Evolutionary conservation across 2,797 vertebrate genomes (phyloP).

Genomic region (Holocentrus rufus): DNA sequence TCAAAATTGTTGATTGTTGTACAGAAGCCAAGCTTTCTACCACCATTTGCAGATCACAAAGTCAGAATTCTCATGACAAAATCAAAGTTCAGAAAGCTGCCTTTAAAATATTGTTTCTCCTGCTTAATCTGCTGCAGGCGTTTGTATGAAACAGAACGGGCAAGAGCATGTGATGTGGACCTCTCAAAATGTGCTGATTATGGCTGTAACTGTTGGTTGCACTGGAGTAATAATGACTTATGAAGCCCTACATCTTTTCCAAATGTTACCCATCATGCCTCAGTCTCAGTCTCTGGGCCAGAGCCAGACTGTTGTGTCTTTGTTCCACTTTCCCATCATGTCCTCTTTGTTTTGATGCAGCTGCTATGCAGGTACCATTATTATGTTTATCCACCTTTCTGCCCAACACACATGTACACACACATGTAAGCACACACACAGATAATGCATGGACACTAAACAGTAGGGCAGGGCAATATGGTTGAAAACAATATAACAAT

Average conservation of each 20-base stretch:
- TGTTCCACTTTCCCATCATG: not conserved
- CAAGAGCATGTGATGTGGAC: not conserved
- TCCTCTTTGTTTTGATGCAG: conserved; percentile 33
- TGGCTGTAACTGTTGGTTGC: not conserved
- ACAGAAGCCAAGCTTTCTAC: not conserved
- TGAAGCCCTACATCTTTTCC: not conserved
- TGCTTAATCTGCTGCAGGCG: not conserved
- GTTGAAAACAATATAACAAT: too few relatives aligned
- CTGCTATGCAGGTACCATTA: conserved; percentile 25
- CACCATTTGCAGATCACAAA: not conserved
- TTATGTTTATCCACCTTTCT: conserved; percentile 11
- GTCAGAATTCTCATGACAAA: not conserved
- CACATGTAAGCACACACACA: not conserved
- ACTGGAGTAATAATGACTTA: not conserved
- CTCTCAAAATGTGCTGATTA: not conserved
- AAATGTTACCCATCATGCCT: not conserved
- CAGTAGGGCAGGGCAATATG: not conserved
- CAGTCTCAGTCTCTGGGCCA: conserved; percentile 2
- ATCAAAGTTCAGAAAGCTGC: not conserved
- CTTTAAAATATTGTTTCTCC: too few relatives aligned
- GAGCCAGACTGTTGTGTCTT: conserved; percentile 7
- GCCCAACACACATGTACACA: conserved; percentile 6
- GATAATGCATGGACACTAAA: not conserved
- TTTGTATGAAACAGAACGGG: not conserved
- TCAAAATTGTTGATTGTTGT: too few relatives aligned